Evolutionary conservation across 2,113 vertebrate species (phyloP).

Genomic region (Saccopteryx bilineata): DNA sequence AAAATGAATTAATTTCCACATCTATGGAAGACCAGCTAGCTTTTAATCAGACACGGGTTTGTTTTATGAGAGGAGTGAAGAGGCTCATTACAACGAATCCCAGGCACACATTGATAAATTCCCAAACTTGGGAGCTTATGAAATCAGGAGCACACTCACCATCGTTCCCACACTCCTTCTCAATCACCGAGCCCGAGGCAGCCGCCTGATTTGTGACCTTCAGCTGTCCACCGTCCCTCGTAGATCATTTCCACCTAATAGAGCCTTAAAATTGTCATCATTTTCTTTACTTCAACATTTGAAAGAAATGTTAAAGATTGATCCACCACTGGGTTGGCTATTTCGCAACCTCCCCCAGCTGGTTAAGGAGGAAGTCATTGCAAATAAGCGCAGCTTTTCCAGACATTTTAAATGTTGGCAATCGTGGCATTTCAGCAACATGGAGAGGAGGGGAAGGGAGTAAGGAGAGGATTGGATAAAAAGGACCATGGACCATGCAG

Average conservation of each 20-base stretch:
- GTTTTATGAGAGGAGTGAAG: slow-evolving; percentile 60
- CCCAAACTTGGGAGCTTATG: slow-evolving; percentile 53
- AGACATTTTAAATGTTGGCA: slow-evolving; percentile 26
- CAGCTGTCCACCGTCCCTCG: neutral
- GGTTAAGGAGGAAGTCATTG: slow-evolving; percentile 39
- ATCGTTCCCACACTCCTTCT: neutral
- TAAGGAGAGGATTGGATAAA: neutral
- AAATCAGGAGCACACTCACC: slow-evolving; percentile 25
- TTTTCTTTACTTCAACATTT: slow-evolving; percentile 64
- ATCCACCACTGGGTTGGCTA: slow-evolving; percentile 48
- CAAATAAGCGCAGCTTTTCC: slow-evolving; percentile 65
- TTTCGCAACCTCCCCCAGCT: slow-evolving; percentile 59
- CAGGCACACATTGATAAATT: slow-evolving; percentile 61
- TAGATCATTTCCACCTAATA: slow-evolving; percentile 56
- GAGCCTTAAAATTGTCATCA: slow-evolving; percentile 67
- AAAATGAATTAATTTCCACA: slow-evolving; percentile 67
- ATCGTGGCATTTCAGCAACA: neutral
- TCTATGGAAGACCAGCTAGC: slow-evolving; percentile 53
- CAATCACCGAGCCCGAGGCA: neutral
- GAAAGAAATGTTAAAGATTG: slow-evolving; percentile 76
- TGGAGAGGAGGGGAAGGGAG: neutral
- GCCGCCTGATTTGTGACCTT: slow-evolving; percentile 41
- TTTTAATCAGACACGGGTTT: slow-evolving; percentile 72
- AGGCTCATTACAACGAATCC: slow-evolving; percentile 59
- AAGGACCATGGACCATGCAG: neutral